Base-by-base conservation (phyloP, 2,888 invertebrate genomes). In the Drosophila formosana region DNA sequence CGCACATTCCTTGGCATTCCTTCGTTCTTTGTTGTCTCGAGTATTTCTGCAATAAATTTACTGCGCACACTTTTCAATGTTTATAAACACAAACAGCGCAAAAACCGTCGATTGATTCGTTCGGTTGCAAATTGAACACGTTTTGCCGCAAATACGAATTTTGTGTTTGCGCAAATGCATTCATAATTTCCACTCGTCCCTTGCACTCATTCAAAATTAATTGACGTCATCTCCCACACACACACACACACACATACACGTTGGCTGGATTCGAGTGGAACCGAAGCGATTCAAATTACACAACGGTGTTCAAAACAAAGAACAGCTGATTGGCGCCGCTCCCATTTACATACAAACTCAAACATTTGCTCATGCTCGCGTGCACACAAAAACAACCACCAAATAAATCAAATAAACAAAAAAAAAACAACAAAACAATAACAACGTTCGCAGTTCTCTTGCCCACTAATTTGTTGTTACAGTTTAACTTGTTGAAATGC, bases 281-380 rank as follows among this genome's bases (percentile, higher is more conserved):
- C 39, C 53, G 32, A 41, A 50, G 18, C 51, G 47, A 61, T 65
- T 67, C 6, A 43, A 68, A 74, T 79, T 72, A 81, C 74, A 78
- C 73, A 81, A 74, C 53, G 45, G 18, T n/a, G 51, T 67, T 73
- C 82, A 80, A 78, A 87, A 87, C 86, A 87, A 84, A 86, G 78
- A 87, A 87, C 86, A 87, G 86, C 88, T 87, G 86, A 75, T 55
- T 57, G 55, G 9, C 58, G 56, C 23, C 66, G 62, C 73, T 57
- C 66, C 51, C 46, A 64, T 45, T 61, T 56, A 49, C 57, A 56
- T 62, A 50, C 49, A 37, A 28, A 13, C 23, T 13, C 18, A 32
- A n/a, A n/a, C 18, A 45, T 32, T 4, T 37, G 37, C 11, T 28
- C 28, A 39, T 39, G 39, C 39, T 30, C 23, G 28, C 23, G 30